Percentiles rank a stretch among this genome's conserved stretches.
Evolutionary conservation across 2,113 vertebrate species (phyloP).

Genomic region (Syngnathus typhle): DNA sequence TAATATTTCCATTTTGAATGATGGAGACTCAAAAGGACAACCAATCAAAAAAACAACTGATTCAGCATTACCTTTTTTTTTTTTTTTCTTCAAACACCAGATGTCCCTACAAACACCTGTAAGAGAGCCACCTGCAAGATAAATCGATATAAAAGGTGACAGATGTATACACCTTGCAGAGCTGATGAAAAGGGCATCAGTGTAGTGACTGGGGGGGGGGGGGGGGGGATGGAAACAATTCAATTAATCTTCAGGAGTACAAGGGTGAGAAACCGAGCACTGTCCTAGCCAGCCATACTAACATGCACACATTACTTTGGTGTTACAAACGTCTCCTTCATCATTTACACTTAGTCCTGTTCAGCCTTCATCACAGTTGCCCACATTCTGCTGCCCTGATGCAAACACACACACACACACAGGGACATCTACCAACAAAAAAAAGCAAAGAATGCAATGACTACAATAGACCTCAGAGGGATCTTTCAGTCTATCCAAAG

Average conservation of each 20-base stretch:
- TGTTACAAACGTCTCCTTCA: constrained; percentile 22
- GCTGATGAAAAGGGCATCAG: constrained; percentile 29
- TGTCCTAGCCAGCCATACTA: constrained; percentile 14
- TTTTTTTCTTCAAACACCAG: constrained; percentile 18
- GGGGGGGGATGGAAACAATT: constrained; percentile 7
- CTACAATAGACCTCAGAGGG: constrained; percentile 26
- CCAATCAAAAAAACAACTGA: constrained; percentile 50
- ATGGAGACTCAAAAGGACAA: constrained; percentile 50
- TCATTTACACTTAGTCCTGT: constrained; percentile 23
- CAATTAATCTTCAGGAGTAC: constrained; percentile 26
- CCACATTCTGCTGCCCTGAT: constrained; percentile 16
- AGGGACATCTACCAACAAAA: constrained; percentile 32
- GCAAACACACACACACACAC: constrained; percentile 14
- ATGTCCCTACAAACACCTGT: constrained; percentile 25
- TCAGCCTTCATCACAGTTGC: constrained; percentile 45
- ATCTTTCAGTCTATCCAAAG: constrained; percentile 27
- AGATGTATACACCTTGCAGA: constrained; percentile 24
- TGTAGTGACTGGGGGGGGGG: constrained; percentile 21
- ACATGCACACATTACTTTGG: constrained; percentile 15
- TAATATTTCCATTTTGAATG: constrained; percentile 56
- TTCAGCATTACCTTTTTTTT: constrained; percentile 36
- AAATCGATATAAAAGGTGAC: constrained; percentile 12
- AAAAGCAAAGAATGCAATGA: constrained; percentile 58
- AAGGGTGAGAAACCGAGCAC: background rate
- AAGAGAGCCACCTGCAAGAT: constrained; percentile 23